Percentiles rank a stretch among this genome's conserved stretches.
phyloP scores from a whole-genome alignment of 2,797 vertebrate genomes.

The Alosa sapidissima region DNA sequence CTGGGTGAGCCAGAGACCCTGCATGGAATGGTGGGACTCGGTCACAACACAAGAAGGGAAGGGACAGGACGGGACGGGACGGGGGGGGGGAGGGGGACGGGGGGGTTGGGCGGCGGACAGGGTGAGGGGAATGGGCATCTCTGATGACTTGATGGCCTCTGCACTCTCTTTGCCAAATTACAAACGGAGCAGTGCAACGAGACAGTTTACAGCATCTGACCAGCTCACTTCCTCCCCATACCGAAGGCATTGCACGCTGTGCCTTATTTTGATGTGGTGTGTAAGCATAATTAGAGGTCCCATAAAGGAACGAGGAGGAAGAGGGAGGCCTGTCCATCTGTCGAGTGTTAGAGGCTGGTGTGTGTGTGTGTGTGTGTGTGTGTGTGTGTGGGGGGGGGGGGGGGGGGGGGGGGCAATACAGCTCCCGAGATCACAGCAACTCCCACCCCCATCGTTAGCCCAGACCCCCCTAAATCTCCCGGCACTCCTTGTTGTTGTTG shows the following conservation, averaged over 20 bases:
- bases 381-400: conserved; percentile 39
- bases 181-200: conserved; percentile 60
- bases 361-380: no score
- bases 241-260: conserved; percentile 73
- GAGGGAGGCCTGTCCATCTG: conserved; percentile 71
- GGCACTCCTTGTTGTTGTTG: conserved; percentile 50
- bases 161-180: conserved; percentile 63
- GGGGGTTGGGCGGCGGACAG: conserved; percentile 19
- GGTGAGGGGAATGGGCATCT: conserved; percentile 42
- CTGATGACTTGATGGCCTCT: conserved; percentile 52
- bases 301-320: conserved; percentile 61
- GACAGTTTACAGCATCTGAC: conserved; percentile 71
- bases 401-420: conserved; percentile 50
- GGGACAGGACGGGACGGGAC: neutral
- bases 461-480: neutral
- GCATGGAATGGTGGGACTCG: neutral
- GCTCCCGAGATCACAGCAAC: conserved; percentile 13
- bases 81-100: neutral
- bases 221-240: conserved; percentile 70
- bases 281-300: conserved; percentile 78
- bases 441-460: conserved; percentile 37
- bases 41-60: conserved; percentile 23
- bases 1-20: conserved; percentile 9
- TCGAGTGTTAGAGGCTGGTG: conserved; percentile 62
- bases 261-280: conserved; percentile 73